Conservation (phyloP, 2,797 vertebrate genomes). For the Meriones psammophilus region DNA sequence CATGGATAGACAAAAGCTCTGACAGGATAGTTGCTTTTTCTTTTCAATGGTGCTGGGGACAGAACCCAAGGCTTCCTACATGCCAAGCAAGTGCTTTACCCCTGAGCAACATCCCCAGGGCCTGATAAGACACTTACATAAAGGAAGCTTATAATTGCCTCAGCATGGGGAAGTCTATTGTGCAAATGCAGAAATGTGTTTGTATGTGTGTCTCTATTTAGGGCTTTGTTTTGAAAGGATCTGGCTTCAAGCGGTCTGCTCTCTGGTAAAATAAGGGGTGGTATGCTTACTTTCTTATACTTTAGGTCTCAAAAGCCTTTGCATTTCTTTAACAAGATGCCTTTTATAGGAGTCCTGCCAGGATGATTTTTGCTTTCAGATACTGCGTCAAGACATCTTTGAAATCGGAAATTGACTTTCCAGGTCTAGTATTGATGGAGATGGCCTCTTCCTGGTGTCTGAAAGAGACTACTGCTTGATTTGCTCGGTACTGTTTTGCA, state of each 20-base stretch:
- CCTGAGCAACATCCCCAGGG: background rate
- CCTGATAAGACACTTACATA: background rate
- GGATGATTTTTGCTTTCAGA: slow-evolving; percentile 55
- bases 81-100: background rate
- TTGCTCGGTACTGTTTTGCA: slow-evolving; percentile 46
- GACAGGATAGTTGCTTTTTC: background rate
- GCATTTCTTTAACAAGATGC: slow-evolving; percentile 61
- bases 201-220: background rate
- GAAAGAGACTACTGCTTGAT: slow-evolving; percentile 21
- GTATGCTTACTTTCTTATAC: slow-evolving; percentile 17
- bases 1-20: background rate
- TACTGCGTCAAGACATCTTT: slow-evolving; percentile 38
- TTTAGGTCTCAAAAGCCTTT: slow-evolving; percentile 47
- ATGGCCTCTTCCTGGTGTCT: background rate
- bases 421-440: slow-evolving; percentile 26
- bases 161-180: background rate
- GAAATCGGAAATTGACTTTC: slow-evolving; percentile 69
- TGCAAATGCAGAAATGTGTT: slow-evolving; percentile 3
- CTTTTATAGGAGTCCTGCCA: slow-evolving; percentile 52
- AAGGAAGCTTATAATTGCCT: slow-evolving; percentile 1
- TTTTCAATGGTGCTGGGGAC: background rate
- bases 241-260: slow-evolving; percentile 45
- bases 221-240: slow-evolving; percentile 64
- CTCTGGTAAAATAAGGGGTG: slow-evolving; percentile 37
- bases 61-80: background rate